Evolutionary conservation across 2,113 vertebrate species (phyloP).

Genomic region (Oncorhynchus mykiss): DNA sequence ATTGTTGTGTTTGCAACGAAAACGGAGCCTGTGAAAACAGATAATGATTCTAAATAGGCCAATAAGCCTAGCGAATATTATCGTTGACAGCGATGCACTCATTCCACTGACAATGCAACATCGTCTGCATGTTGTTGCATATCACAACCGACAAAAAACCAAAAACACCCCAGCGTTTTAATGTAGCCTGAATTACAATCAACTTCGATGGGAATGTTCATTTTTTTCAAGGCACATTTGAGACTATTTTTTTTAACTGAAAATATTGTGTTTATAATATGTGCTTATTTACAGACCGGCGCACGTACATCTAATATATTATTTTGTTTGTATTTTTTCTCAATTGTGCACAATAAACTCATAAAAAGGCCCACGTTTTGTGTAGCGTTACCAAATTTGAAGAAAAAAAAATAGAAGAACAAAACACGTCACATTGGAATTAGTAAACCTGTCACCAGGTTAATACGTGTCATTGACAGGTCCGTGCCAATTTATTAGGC

Average conservation of each 20-base stretch:
- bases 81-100: not conserved
- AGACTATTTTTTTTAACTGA: too few species aligned
- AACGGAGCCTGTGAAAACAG: not conserved
- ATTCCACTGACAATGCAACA: not conserved
- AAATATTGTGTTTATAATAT: not conserved
- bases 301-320: not conserved
- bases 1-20: conserved; percentile 25
- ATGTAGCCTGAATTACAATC: too few species aligned
- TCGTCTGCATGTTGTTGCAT: not conserved
- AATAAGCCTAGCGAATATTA: not conserved
- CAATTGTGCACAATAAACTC: too few species aligned
- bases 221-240: too few species aligned
- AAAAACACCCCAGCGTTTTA: too few species aligned
- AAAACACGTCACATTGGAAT: not conserved
- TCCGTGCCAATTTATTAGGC: not conserved
- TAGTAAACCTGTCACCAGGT: not conserved
- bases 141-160: not conserved
- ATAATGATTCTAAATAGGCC: too few species aligned
- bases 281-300: not conserved
- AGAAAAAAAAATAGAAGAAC: too few species aligned
- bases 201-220: too few species aligned
- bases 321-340: not conserved
- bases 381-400: too few species aligned
- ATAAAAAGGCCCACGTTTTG: too few species aligned
- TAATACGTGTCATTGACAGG: not conserved